Evolutionary conservation across 35 echinoderm and acorn worm species (phyloP), one percentile per base, ranked within the genome.

Genomic region (Anneissia japonica): DNA sequence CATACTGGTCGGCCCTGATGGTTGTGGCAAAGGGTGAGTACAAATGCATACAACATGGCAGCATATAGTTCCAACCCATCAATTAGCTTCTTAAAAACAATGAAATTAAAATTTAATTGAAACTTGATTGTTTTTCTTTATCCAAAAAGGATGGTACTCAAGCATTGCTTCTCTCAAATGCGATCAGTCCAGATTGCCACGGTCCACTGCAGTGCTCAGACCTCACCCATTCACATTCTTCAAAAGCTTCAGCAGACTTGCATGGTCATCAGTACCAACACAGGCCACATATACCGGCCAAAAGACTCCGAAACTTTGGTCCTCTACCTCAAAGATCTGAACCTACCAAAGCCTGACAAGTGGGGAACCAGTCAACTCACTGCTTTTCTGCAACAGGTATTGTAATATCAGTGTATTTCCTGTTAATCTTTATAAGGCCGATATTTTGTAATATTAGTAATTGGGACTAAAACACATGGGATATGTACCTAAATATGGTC

Each of bases 181-280:
- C 86, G 95, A 17, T 97, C 95, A 46, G 93, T 91, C 31, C 95
- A 97, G 88, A 89, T 97, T 28, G 90, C 95, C 13, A 97, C 95
- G 73, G 93, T 97, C 46, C 95, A 97, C 77, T 97, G 95, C 83
- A 97, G 88, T 79, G 95, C 95, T 12, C 91, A 97, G 91, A 97
- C 95, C 32, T 93, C 95, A 7, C 95, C 95, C 9, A 91, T 81
- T 81, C 92, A 97, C 79, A 38, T 97, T 26, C 56, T 97, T 21
- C 95, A 97, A 86, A 97, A 97, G 38, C 85, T 97, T 30, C 91
- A 93, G 45, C 95, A 97, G 91, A 93, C 89, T 29, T 97, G 95
- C n/a, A 97, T 97, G 95, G 95, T 97, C 0, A 90, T 97, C 19
- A 93, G 91, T 73, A 97, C 95, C 73, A 97, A 97, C 84, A 97